These are phyloP conservation scores for Megastigmus dorsalis DNA, from an alignment of 2,888 invertebrate species.

Conservation along the genomic window DNA sequence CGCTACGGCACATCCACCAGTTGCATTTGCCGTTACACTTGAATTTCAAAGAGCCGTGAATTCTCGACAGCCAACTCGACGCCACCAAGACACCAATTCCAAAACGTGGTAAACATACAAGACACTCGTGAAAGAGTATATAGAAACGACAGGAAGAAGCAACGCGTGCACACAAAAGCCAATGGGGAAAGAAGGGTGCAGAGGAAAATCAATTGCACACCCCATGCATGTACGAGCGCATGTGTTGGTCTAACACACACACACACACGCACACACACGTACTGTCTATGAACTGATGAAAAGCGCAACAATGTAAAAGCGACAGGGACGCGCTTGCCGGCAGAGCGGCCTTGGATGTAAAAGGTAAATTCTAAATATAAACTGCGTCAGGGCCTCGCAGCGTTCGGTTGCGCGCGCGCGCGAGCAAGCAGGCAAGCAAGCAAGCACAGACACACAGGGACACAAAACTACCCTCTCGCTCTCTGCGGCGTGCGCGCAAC, in stretches of 20 bases:
- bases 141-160: too few relatives aligned
- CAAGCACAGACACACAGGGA: neutral
- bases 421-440: neutral
- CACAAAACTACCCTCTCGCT: constrained; percentile 19
- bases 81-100: too few relatives aligned
- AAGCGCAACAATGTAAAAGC: constrained; percentile 28
- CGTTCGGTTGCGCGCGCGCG: neutral
- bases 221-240: neutral
- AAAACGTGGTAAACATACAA: too few relatives aligned
- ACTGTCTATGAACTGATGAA: neutral
- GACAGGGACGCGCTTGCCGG: neutral
- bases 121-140: too few relatives aligned
- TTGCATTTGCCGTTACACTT: too few relatives aligned
- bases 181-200: too few relatives aligned
- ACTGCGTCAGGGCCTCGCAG: constrained; percentile 49
- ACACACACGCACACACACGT: neutral
- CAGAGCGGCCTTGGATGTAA: constrained; percentile 42
- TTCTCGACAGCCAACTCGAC: too few relatives aligned
- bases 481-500: too few relatives aligned
- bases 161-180: too few relatives aligned
- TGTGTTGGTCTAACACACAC: too few relatives aligned
- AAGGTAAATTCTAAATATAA: constrained; percentile 56
- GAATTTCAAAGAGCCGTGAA: too few relatives aligned
- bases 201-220: constrained; percentile 38
- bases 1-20: too few relatives aligned